Percentiles rank a stretch among this genome's conserved stretches.
Conservation (phyloP, 1,140 invertebrate species). For the Drosophila bocqueti region DNA sequence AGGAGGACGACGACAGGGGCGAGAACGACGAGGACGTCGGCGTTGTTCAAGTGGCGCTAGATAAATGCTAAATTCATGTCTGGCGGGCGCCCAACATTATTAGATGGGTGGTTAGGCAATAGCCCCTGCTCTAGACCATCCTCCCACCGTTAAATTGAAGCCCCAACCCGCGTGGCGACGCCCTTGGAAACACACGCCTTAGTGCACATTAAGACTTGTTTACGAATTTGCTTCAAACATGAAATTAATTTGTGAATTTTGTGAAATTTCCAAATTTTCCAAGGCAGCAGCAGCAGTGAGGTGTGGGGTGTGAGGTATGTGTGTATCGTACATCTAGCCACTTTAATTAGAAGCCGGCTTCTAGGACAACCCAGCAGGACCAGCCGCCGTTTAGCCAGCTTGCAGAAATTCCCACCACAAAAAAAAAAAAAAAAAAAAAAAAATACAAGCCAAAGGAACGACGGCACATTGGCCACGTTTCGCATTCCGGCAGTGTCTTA, state of each 20-base stretch:
- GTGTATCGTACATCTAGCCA: slow-evolving; percentile 37
- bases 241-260: slow-evolving; percentile 82
- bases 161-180: not conserved
- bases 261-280: slow-evolving; percentile 72
- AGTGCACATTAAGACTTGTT: slow-evolving; percentile 81
- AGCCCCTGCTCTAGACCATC: not conserved
- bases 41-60: slow-evolving; percentile 77
- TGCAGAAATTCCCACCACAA: slow-evolving; percentile 39
- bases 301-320: not conserved
- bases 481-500: slow-evolving; percentile 46
- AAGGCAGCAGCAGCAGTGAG: not conserved
- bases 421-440: not conserved
- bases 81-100: slow-evolving; percentile 76
- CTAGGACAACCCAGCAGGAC: slow-evolving; percentile 24
- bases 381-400: slow-evolving; percentile 30
- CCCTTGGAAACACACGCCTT: slow-evolving; percentile 69
- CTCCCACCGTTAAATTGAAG: not conserved
- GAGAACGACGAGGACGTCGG: slow-evolving; percentile 9
- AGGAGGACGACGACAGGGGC: not conserved
- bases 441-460: slow-evolving; percentile 1
- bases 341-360: slow-evolving; percentile 62
- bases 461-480: slow-evolving; percentile 49
- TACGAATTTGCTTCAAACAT: slow-evolving; percentile 80
- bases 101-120: slow-evolving; percentile 52
- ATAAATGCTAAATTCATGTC: slow-evolving; percentile 83